A percentile compares a stretch with the other conserved stretches of the same genome.
Conservation (phyloP, 1,140 invertebrate species). For the Drosophila ogumai region DNA sequence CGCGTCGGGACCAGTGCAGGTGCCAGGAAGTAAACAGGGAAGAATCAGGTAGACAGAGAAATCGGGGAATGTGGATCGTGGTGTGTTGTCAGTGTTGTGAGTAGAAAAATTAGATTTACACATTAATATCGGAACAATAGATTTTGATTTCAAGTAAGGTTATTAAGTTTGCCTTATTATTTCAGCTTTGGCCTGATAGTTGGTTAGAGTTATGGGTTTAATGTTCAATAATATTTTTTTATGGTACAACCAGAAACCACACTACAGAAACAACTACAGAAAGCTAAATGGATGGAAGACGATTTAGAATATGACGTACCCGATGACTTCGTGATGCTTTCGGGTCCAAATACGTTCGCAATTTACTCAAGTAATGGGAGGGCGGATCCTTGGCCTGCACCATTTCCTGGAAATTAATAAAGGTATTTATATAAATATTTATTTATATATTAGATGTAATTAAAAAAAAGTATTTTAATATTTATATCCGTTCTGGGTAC, state of each 20-base stretch:
- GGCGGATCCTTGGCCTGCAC: constrained; percentile 98
- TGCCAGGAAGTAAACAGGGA: constrained; percentile 44
- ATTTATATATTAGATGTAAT: neutral
- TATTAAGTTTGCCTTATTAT: constrained; percentile 16
- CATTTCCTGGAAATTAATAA: constrained; percentile 91
- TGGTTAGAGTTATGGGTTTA: constrained; percentile 22
- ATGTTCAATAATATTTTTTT: neutral
- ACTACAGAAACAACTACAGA: constrained; percentile 35
- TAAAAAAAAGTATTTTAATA: too few species aligned
- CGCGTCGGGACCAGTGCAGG: constrained; percentile 35
- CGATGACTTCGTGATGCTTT: constrained; percentile 97
- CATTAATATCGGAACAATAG: constrained; percentile 77
- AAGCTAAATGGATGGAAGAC: constrained; percentile 13
- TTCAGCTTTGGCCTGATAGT: constrained; percentile 22
- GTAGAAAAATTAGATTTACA: constrained; percentile 81
- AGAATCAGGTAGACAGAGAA: constrained; percentile 3
- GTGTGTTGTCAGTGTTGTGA: constrained; percentile 75
- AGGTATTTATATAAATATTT: neutral
- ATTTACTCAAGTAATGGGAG: constrained; percentile 96
- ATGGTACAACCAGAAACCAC: constrained; percentile 37
- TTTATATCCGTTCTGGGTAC: too few species aligned
- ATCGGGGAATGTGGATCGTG: constrained; percentile 29
- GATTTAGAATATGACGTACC: constrained; percentile 87
- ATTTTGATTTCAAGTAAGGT: constrained; percentile 50
- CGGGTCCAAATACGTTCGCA: constrained; percentile 97